These are phyloP conservation scores for Zaprionus ornatus DNA, from an alignment of 1,140 invertebrate genomes.

Conservation along the genomic window DNA sequence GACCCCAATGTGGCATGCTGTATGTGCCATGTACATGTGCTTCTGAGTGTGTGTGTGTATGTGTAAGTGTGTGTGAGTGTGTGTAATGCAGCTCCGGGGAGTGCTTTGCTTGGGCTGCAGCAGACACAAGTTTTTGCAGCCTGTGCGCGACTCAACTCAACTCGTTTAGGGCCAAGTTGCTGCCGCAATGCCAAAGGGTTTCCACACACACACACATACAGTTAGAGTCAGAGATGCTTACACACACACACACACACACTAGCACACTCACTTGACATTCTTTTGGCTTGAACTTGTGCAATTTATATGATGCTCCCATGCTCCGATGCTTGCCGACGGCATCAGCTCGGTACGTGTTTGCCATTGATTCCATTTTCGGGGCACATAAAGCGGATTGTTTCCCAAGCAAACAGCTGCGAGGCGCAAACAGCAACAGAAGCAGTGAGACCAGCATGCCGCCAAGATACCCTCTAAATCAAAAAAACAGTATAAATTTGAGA, in stretches of 20 bases:
- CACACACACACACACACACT: not conserved
- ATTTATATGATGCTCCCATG: constrained; percentile 22
- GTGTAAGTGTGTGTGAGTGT: not conserved
- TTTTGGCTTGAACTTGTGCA: constrained; percentile 33
- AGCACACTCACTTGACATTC: constrained; percentile 32
- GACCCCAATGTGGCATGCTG: not conserved
- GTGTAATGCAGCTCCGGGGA: constrained; percentile 2
- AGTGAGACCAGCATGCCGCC: not conserved
- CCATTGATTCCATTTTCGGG: constrained; percentile 39
- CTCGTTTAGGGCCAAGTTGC: constrained; percentile 24
- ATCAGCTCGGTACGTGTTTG: constrained; percentile 25
- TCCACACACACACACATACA: not conserved
- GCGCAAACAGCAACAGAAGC: not conserved
- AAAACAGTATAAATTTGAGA: not conserved
- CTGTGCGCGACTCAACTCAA: not conserved
- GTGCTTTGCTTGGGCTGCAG: not conserved
- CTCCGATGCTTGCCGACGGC: constrained; percentile 11
- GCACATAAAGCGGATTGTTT: constrained; percentile 19
- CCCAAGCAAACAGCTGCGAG: constrained; percentile 8
- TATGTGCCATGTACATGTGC: not conserved
- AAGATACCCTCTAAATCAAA: not conserved
- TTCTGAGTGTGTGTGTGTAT: too few species aligned
- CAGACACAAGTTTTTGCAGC: constrained; percentile 14
- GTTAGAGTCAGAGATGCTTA: too few species aligned
- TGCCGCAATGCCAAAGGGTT: constrained; percentile 12